Base-by-base conservation (phyloP, 2,888 invertebrate genomes). In the Blastobasis adustella region DNA sequence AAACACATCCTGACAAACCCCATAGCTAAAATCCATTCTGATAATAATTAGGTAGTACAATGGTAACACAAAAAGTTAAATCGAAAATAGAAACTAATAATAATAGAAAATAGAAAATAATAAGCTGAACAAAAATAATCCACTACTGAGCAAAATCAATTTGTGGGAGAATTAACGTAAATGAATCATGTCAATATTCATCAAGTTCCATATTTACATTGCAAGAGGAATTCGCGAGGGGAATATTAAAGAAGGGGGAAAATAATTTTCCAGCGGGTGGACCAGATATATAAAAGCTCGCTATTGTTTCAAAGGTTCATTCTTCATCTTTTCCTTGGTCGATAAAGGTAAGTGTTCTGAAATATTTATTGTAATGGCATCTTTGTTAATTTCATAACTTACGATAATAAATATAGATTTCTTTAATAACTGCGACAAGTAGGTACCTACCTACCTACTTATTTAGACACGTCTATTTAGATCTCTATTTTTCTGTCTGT, bases 201-300 rank as follows among this genome's bases (percentile, higher is more conserved):
- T 54, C 41, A 54, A n/a, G 45, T 51, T 47, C 39, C 49, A 40
- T 10, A 63, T 62, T 65, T 62, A 69, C 66, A 67, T 68, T 68
- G 65, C 64, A 68, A 72, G 9, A 51, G 67, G 65, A 67, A 60
- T 61, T 51, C 62, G 66, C 71, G 78, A 71, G 81, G 79, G 78
- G 87, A 87, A 88, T 88, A 87, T 86, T 87, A 84, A 87, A 79
- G 62, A 76, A 80, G 84, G 79, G 82, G 75, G 73, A 68, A 68
- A 64, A 65, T 81, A 72, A 81, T 80, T 76, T 79, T 66, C 55
- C 59, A 63, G 52, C 49, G 63, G 67, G 61, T 57, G 59, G 54
- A 54, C 55, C 59, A 55, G 52, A 62, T 83, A 81, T 85, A 87
- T 71, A 86, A 79, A 66, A 55, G 62, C 55, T 51, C 53, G 66